Conservation (phyloP, 2,797 vertebrate species). For the Phalanger gymnotis region DNA sequence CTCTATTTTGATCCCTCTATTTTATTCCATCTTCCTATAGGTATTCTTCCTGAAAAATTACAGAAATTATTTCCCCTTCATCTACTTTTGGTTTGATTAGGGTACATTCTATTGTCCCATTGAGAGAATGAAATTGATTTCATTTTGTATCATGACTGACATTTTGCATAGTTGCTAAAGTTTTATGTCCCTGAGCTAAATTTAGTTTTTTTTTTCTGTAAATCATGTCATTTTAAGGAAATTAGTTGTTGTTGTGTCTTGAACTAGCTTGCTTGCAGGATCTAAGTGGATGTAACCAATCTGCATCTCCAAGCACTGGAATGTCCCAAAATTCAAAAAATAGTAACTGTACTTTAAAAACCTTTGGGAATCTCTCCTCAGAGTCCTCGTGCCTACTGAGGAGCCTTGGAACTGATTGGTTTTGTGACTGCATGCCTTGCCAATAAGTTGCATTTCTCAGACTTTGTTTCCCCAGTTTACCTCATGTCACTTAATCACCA, state of each 20-base stretch:
- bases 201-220: background rate
- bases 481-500: background rate
- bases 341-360: background rate
- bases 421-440: background rate
- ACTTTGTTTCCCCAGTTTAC: background rate
- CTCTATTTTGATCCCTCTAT: background rate
- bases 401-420: too few relatives aligned
- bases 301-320: background rate
- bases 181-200: background rate
- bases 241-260: too few relatives aligned
- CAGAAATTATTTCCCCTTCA: background rate
- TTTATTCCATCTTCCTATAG: too few relatives aligned
- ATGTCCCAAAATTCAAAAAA: background rate
- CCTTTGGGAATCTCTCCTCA: background rate
- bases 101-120: background rate
- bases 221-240: background rate
- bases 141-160: background rate
- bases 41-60: background rate
- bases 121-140: background rate
- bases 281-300: background rate
- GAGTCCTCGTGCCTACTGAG: background rate
- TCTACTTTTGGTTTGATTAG: background rate
- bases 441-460: background rate
- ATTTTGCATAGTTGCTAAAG: background rate
- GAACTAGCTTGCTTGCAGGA: background rate